These are phyloP conservation scores for Henricia sp. DNA, from an alignment of 53 echinoderm and acorn worm species.

Conservation along the genomic window DNA sequence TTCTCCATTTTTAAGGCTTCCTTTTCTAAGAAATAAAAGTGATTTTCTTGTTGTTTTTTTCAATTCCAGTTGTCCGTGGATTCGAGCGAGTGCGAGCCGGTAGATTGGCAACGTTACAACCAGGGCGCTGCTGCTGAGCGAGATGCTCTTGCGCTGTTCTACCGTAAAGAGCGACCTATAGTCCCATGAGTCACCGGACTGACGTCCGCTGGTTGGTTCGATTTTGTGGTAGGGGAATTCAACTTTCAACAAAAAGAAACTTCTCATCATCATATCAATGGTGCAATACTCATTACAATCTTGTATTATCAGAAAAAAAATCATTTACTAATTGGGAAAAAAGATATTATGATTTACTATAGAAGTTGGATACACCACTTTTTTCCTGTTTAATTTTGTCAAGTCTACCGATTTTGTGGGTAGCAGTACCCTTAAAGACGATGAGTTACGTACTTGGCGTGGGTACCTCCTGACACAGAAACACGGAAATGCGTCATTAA, in stretches of 20 bases:
- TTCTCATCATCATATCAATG: neutral
- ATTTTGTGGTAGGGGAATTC: neutral
- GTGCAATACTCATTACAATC: neutral
- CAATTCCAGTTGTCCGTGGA: neutral
- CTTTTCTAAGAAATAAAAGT: neutral
- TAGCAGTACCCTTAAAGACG: conserved; percentile 6
- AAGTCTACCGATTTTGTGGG: neutral
- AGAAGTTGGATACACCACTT: neutral
- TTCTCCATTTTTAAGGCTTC: neutral
- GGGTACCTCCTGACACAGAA: conserved; percentile 26
- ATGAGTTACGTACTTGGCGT: neutral
- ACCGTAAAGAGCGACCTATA: neutral
- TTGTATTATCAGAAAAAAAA: neutral
- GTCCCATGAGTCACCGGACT: conserved; percentile 1
- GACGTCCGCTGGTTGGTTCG: neutral
- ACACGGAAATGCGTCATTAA: neutral
- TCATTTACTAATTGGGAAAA: neutral
- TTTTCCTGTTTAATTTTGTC: neutral
- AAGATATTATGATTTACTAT: neutral
- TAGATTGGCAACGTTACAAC: too few species aligned
- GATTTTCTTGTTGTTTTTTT: neutral
- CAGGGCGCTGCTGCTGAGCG: neutral
- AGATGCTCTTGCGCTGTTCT: neutral
- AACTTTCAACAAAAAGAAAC: neutral
- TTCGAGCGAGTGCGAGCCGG: neutral